A percentile compares a stretch with the other conserved stretches of the same genome.
Conservation (phyloP, 1,140 invertebrate genomes). For the Mizuhopecten yessoensis region DNA sequence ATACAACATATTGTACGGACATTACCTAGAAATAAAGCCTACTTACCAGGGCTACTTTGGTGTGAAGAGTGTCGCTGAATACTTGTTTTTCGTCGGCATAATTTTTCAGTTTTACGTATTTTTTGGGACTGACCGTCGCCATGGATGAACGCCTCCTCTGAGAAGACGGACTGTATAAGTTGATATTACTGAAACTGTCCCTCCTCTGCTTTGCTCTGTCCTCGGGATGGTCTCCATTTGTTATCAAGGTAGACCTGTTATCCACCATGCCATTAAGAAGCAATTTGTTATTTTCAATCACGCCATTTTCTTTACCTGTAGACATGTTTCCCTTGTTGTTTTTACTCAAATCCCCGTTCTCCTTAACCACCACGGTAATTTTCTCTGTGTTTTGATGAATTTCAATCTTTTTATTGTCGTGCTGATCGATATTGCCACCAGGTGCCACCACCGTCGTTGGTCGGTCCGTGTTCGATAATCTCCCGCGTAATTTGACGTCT, state of each 20-base stretch:
- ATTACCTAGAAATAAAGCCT: neutral
- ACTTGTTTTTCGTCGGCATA: conserved; percentile 72
- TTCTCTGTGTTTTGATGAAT: conserved; percentile 4
- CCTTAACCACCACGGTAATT: conserved; percentile 11
- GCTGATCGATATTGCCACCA: conserved; percentile 30
- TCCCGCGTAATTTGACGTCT: conserved; percentile 8
- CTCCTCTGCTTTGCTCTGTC: neutral
- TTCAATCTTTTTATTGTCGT: conserved; percentile 29
- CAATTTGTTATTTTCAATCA: neutral
- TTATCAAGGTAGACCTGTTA: neutral
- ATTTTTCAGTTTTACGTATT: conserved; percentile 75
- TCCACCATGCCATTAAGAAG: neutral
- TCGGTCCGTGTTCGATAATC: conserved; percentile 31
- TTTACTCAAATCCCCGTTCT: conserved; percentile 27
- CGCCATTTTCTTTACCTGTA: conserved; percentile 14
- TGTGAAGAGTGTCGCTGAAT: conserved; percentile 74
- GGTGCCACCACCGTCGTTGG: conserved; percentile 18
- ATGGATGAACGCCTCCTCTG: conserved; percentile 51
- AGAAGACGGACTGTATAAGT: conserved; percentile 48
- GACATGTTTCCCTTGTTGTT: neutral
- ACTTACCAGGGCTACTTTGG: conserved; percentile 74
- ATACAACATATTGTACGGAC: neutral
- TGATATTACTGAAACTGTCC: conserved; percentile 4
- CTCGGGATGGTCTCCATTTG: neutral
- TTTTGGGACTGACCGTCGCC: conserved; percentile 66